Evolutionary conservation across 1,140 invertebrate species (phyloP).

Genomic region (Spodoptera frugiperda): DNA sequence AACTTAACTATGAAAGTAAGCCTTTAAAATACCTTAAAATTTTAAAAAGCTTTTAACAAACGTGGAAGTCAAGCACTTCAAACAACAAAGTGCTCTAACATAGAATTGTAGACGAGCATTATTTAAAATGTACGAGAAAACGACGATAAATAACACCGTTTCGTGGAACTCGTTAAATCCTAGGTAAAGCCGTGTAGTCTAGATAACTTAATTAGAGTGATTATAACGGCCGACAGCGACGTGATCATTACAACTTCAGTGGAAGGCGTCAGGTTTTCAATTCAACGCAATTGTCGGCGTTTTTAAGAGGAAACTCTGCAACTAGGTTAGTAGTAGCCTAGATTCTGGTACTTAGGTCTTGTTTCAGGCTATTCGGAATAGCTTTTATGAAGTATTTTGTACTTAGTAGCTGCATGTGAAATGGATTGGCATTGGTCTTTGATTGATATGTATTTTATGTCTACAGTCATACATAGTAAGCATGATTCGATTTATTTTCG

Average conservation of each 20-base stretch:
- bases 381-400: not conserved
- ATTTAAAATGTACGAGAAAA: not conserved
- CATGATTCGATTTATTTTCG: too few relatives aligned
- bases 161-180: conserved; percentile 25
- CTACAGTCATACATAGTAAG: too few relatives aligned
- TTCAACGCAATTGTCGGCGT: conserved; percentile 18
- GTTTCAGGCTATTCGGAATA: too few relatives aligned
- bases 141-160: not conserved
- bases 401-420: too few relatives aligned
- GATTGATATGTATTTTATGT: too few relatives aligned
- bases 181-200: conserved; percentile 23
- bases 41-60: too few relatives aligned
- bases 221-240: conserved; percentile 31
- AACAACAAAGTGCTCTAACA: too few relatives aligned
- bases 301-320: conserved; percentile 13
- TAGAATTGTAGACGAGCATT: not conserved
- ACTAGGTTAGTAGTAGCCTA: conserved; percentile 25
- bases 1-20: too few relatives aligned
- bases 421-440: too few relatives aligned
- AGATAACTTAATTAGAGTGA: conserved; percentile 43
- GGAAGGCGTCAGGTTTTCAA: conserved; percentile 14
- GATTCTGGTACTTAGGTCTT: conserved; percentile 22
- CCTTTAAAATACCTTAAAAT: too few relatives aligned
- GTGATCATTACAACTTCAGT: conserved; percentile 24
- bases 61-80: too few relatives aligned